A percentile compares a stretch with the other conserved stretches of the same genome.
Conservation (phyloP, 2,888 invertebrate genomes). For the Harpalus rufipes region DNA sequence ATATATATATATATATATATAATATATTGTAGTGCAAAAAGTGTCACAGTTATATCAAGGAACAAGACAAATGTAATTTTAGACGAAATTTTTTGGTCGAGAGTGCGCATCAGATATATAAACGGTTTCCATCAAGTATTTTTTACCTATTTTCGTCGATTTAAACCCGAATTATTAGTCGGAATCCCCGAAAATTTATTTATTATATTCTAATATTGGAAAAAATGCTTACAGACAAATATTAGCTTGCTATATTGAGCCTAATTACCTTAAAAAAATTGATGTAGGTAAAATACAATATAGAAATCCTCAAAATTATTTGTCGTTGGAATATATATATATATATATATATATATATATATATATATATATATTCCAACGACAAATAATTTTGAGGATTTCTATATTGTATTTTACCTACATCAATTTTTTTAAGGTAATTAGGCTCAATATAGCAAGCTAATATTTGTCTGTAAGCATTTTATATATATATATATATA, state of each 20-base stretch:
- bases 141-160: slow-evolving; percentile 58
- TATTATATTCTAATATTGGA: slow-evolving; percentile 55
- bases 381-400: slow-evolving; percentile 64
- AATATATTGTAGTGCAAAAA: too few relatives aligned
- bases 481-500: too few relatives aligned
- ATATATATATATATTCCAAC: slow-evolving; percentile 60
- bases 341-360: too few relatives aligned
- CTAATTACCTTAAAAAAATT: slow-evolving; percentile 64
- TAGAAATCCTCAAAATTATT: slow-evolving; percentile 62
- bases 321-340: slow-evolving; percentile 61
- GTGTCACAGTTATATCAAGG: too few relatives aligned
- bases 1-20: too few relatives aligned
- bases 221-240: slow-evolving; percentile 52
- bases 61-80: too few relatives aligned
- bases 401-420: slow-evolving; percentile 61
- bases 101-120: too few relatives aligned
- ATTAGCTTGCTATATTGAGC: slow-evolving; percentile 64
- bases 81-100: too few relatives aligned
- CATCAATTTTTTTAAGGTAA: slow-evolving; percentile 61
- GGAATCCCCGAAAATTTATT: slow-evolving; percentile 51
- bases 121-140: too few relatives aligned
- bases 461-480: slow-evolving; percentile 57
- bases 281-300: slow-evolving; percentile 61
- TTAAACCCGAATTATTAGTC: slow-evolving; percentile 60
- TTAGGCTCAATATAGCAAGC: slow-evolving; percentile 65